Conservation (phyloP, 2,888 invertebrate genomes). For the Bombyx huttoni region DNA sequence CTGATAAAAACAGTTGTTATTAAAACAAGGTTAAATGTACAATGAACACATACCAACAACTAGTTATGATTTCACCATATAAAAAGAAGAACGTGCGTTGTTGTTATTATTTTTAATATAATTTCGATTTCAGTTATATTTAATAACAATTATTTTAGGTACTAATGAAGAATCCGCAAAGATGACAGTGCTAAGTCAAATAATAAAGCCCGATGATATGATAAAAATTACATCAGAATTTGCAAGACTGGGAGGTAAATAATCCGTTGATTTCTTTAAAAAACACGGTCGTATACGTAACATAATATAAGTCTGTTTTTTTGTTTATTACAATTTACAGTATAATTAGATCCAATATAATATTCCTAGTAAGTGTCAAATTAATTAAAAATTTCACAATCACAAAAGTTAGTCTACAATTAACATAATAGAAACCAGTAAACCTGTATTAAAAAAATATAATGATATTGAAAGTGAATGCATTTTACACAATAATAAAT, state of each 20-base stretch:
- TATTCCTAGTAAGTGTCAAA: too few species aligned
- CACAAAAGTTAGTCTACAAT: too few species aligned
- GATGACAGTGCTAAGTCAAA: conserved; percentile 47
- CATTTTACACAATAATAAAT: too few species aligned
- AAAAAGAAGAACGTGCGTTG: conserved; percentile 2
- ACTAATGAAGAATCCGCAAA: conserved; percentile 13
- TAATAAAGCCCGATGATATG: conserved; percentile 51
- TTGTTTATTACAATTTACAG: too few species aligned
- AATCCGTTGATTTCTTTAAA: neutral
- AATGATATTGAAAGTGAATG: too few species aligned
- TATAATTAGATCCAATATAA: too few species aligned
- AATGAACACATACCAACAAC: conserved; percentile 5
- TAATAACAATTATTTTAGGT: conserved; percentile 11
- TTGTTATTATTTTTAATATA: conserved; percentile 1
- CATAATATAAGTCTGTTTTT: too few species aligned
- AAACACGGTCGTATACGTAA: too few species aligned
- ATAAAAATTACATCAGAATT: conserved; percentile 50
- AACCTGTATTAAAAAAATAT: too few species aligned
- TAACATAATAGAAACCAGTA: too few species aligned
- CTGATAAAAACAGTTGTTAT: neutral
- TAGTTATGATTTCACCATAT: conserved; percentile 12
- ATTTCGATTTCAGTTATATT: conserved; percentile 1
- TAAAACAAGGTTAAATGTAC: conserved; percentile 10
- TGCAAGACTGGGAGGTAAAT: conserved; percentile 53
- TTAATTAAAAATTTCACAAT: too few species aligned